phyloP scores from a whole-genome alignment of 1,140 invertebrate genomes.

The Acromyrmex charruanus region DNA sequence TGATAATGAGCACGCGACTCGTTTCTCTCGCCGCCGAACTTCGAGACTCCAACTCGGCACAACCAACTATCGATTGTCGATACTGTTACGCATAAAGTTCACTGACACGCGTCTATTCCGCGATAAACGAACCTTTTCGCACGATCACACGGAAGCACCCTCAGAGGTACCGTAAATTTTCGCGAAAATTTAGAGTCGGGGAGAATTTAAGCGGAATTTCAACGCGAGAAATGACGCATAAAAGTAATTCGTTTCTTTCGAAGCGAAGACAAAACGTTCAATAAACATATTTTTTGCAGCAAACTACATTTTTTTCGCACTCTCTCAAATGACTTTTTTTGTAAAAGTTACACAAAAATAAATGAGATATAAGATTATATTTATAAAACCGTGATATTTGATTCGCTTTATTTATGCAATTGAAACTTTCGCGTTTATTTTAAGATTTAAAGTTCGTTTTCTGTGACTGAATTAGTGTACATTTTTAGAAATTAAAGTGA shows the following conservation, averaged over 20 bases:
- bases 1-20: slow-evolving; percentile 66
- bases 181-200: not conserved
- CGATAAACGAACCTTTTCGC: slow-evolving; percentile 68
- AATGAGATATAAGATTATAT: not conserved
- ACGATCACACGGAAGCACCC: not conserved
- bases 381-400: not conserved
- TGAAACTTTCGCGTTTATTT: not conserved
- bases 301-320: not conserved
- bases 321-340: not conserved
- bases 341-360: not conserved
- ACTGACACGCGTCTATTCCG: slow-evolving; percentile 65
- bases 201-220: not conserved
- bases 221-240: not conserved
- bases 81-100: slow-evolving; percentile 72
- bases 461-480: no score
- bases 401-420: not conserved
- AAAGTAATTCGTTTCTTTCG: not conserved
- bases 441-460: not conserved
- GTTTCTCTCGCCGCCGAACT: slow-evolving; percentile 45
- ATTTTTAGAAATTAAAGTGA: no score
- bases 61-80: slow-evolving; percentile 73
- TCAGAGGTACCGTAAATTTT: not conserved
- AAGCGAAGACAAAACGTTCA: not conserved
- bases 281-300: not conserved
- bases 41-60: slow-evolving; percentile 51